A percentile compares a stretch with the other conserved stretches of the same genome.
phyloP scores from a whole-genome alignment of 53 echinoderm and acorn worm genomes.

The Echinarachnius parma region DNA sequence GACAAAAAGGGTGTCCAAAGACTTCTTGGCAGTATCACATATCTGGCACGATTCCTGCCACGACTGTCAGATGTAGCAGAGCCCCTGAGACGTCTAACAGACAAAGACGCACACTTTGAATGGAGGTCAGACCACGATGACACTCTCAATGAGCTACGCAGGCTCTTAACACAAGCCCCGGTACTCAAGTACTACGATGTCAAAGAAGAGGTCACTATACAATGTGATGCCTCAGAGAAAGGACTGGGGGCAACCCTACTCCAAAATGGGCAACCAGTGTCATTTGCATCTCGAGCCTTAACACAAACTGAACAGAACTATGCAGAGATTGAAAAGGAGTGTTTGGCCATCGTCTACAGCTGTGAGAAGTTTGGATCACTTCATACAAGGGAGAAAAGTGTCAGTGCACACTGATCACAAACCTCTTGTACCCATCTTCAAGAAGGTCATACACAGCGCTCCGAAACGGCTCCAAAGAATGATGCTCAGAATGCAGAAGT shows the following conservation, averaged over 20 bases:
- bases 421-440: slow-evolving; percentile 47
- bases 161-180: slow-evolving; percentile 47
- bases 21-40: slow-evolving; percentile 45
- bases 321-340: slow-evolving; percentile 69
- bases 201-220: slow-evolving; percentile 54
- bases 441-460: no score
- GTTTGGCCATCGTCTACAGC: slow-evolving; percentile 44
- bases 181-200: slow-evolving; percentile 52
- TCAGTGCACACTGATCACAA: slow-evolving; percentile 45
- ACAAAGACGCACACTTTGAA: slow-evolving; percentile 40
- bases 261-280: slow-evolving; percentile 54
- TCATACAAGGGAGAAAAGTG: slow-evolving; percentile 31
- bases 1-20: slow-evolving; percentile 47
- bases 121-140: slow-evolving; percentile 57
- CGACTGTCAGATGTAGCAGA: slow-evolving; percentile 40
- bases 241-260: slow-evolving; percentile 52
- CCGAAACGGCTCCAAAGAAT: no score
- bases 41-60: slow-evolving; percentile 60
- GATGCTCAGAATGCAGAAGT: no score
- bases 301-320: slow-evolving; percentile 44
- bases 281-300: slow-evolving; percentile 40
- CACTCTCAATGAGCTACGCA: slow-evolving; percentile 31
- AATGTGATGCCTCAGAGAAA: slow-evolving; percentile 58
- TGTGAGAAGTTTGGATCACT: slow-evolving; percentile 57
- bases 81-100: slow-evolving; percentile 44